A percentile compares a stretch with the other conserved stretches of the same genome.
phyloP scores from a whole-genome alignment of 1,140 invertebrate genomes.

The Acromyrmex echinatior region DNA sequence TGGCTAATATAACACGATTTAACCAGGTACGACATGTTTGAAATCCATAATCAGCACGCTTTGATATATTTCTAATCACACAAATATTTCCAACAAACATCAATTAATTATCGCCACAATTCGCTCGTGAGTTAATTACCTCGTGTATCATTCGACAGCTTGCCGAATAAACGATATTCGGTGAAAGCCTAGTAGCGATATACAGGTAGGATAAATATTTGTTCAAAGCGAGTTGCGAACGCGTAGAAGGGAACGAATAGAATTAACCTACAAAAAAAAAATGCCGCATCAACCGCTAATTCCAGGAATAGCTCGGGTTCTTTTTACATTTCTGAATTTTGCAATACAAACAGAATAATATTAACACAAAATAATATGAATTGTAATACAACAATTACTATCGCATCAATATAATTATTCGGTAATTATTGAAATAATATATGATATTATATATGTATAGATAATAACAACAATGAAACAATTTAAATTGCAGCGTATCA shows the following conservation, averaged over 20 bases:
- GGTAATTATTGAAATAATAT: conserved; percentile 7
- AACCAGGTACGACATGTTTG: conserved; percentile 3
- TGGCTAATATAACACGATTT: conserved; percentile 12
- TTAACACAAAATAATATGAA: conserved; percentile 11
- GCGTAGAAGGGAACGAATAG: background rate
- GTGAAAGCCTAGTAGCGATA: conserved; percentile 21
- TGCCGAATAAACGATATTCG: conserved; percentile 54
- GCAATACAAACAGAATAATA: conserved; percentile 1
- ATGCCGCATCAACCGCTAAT: background rate
- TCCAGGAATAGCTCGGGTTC: background rate
- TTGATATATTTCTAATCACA: conserved; percentile 51
- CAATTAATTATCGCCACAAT: conserved; percentile 60
- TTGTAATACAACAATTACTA: background rate
- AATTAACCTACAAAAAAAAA: conserved; percentile 30
- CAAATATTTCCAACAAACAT: conserved; percentile 56
- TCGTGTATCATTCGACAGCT: conserved; percentile 49
- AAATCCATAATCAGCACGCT: conserved; percentile 8
- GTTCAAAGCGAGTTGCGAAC: conserved; percentile 4
- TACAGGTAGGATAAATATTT: conserved; percentile 40
- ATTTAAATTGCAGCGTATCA: background rate
- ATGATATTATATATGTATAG: too few species aligned
- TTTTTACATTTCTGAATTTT: background rate
- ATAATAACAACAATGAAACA: background rate
- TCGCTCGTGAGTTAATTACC: conserved; percentile 53
- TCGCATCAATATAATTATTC: conserved; percentile 1